Conservation (phyloP, 2,888 invertebrate genomes). For the Scaptomyza cyrtandrae region DNA sequence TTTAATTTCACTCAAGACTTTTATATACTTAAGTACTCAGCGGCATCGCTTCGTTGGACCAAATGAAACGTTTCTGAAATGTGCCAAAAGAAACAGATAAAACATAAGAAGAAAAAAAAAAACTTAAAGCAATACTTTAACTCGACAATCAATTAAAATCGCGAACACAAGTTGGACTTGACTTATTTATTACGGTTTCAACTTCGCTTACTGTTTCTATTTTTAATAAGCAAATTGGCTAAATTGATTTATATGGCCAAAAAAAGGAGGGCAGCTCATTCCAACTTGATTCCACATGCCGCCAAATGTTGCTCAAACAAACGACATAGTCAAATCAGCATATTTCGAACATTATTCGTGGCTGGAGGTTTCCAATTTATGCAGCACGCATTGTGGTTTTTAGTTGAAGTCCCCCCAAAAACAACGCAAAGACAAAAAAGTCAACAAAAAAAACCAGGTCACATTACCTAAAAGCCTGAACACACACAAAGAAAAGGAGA, state of each 20-base stretch:
- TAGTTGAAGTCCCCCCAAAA: constrained; percentile 3
- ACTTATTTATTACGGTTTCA: constrained; percentile 8
- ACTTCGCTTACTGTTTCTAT: constrained; percentile 1
- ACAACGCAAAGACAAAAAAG: background rate
- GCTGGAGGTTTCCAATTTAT: constrained; percentile 46
- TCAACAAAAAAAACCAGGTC: background rate
- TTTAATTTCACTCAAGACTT: constrained; percentile 37
- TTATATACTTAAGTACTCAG: constrained; percentile 18
- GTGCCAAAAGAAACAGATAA: background rate
- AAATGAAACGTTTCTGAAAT: constrained; percentile 3
- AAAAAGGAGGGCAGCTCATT: background rate
- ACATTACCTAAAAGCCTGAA: constrained; percentile 5
- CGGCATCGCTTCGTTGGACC: no score
- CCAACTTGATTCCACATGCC: background rate
- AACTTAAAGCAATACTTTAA: constrained; percentile 11
- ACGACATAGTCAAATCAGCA: constrained; percentile 41
- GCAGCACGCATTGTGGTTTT: constrained; percentile 44
- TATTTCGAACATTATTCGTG: constrained; percentile 49
- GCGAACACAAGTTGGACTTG: constrained; percentile 9
- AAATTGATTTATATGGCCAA: constrained; percentile 63
- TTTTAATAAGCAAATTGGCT: constrained; percentile 52
- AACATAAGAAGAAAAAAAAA: background rate
- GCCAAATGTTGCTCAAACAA: constrained; percentile 12
- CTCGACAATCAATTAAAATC: constrained; percentile 34
- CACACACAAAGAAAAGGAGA: background rate